Evolutionary conservation across 2,797 vertebrate genomes (phyloP), one percentile per base, ranked within the genome.

Genomic region (Cirrhinus molitorella): DNA sequence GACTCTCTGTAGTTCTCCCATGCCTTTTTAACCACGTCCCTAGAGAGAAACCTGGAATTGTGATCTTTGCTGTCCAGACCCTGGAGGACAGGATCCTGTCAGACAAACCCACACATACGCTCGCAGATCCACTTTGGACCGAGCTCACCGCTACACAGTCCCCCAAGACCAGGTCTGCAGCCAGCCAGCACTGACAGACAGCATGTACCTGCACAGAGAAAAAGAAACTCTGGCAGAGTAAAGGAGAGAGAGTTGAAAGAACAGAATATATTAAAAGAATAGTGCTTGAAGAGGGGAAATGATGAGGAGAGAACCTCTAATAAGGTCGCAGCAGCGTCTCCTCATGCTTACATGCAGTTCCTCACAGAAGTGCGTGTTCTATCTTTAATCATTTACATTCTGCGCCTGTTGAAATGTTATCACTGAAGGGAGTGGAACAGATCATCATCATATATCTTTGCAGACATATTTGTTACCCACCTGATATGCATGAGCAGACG

Each of bases 121-220:
- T 80, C 23, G 14, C 37, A 59, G 79, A 23, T 71, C 79, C 53
- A 45, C 51, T 73, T 17, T 63, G 70, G 80, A 28, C 28, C 6
- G 10, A 51, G 70, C 45, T 49, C n/a, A 63, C 31, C 4, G 28
- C 31, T 12, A 73, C 68, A 72, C 28, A 51, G 28, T 81, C 80
- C 80, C 80, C 17, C 11, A 71, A 65, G 80, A 81, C 47, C 70
- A 73, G 70, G 55, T 63, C 70, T 81, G 57, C 43, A 73, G 55
- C 21, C 57, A 63, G 21, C 55, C 43, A 4, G 63, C 68, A 23
- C 70, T 51, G 70, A 51, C 68, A 73, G 57, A 61, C 55, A 63
- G 31, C 40, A 19, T 61, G 19, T 25, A 63, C 57, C 68, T 73
- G 79, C 55, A 63, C 67, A 13, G 51, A 47, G 65, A 14, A 63